Percentiles rank a stretch among this genome's conserved stretches.
Conservation (phyloP, 64 coral and sea anemone genomes). For the Hydrozoanthus tunicans region DNA sequence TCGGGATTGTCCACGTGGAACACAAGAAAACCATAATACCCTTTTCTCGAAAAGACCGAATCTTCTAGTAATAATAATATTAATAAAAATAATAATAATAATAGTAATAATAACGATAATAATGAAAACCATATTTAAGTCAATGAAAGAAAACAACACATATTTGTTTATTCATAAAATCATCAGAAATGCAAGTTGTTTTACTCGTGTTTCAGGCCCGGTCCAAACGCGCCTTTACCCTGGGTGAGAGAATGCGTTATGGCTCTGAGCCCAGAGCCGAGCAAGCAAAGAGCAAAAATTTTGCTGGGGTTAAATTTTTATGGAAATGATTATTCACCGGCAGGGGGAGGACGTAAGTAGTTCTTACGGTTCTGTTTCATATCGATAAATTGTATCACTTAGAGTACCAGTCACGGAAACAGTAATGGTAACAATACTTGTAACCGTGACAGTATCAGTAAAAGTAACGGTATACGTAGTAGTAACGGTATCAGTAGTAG, state of each 20-base stretch:
- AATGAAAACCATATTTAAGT: neutral
- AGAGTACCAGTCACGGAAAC: neutral
- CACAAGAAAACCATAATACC: too few relatives aligned
- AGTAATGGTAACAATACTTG: neutral
- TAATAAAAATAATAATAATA: too few relatives aligned
- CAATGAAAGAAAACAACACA: too few relatives aligned
- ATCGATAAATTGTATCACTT: too few relatives aligned
- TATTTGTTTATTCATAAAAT: too few relatives aligned
- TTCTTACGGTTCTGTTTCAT: neutral
- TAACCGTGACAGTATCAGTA: neutral
- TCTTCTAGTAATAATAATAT: too few relatives aligned
- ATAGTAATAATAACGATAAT: too few relatives aligned
- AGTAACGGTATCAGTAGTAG: neutral
- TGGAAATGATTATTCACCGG: slow-evolving; percentile 84
- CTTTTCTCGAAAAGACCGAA: too few relatives aligned
- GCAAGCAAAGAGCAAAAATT: slow-evolving; percentile 81
- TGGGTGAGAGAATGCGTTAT: slow-evolving; percentile 89
- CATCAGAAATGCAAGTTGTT: neutral
- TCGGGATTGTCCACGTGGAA: too few relatives aligned
- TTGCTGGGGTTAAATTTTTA: slow-evolving; percentile 97
- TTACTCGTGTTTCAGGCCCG: slow-evolving; percentile 61
- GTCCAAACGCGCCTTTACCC: slow-evolving; percentile 82
- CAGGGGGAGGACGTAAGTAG: slow-evolving; percentile 75
- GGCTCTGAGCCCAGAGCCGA: slow-evolving; percentile 74
- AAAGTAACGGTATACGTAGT: too few relatives aligned